Conservation (phyloP, 2,113 vertebrate species). For the Hippotragus niger region DNA sequence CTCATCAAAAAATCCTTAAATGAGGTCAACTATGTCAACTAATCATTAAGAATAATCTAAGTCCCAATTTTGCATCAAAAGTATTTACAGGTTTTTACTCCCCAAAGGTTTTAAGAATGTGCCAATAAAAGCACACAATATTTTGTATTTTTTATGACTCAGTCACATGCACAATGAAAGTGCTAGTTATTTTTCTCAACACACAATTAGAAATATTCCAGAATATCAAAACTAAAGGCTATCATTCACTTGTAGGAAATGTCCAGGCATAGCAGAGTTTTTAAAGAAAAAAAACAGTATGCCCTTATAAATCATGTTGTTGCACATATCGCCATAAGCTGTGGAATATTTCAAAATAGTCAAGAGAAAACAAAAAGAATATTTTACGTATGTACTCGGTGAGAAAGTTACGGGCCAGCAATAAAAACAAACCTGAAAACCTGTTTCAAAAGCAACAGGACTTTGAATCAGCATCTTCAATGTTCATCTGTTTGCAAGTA, state of each 20-base stretch:
- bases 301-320: constrained; percentile 19
- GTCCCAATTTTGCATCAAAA: constrained; percentile 27
- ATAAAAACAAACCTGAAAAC: constrained; percentile 62
- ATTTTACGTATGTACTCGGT: neutral
- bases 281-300: neutral
- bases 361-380: constrained; percentile 47
- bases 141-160: constrained; percentile 54
- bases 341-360: constrained; percentile 35
- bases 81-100: constrained; percentile 32
- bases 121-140: constrained; percentile 31
- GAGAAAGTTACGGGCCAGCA: constrained; percentile 45
- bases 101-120: constrained; percentile 19
- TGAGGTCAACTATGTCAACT: constrained; percentile 17
- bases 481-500: constrained; percentile 73
- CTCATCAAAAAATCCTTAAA: constrained; percentile 42
- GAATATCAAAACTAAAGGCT: constrained; percentile 20
- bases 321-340: neutral
- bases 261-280: neutral
- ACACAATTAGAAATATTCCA: constrained; percentile 40
- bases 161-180: constrained; percentile 37
- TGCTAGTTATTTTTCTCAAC: neutral
- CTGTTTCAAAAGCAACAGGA: constrained; percentile 35
- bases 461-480: constrained; percentile 58
- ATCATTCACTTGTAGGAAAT: constrained; percentile 33
- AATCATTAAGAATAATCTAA: constrained; percentile 33